These are phyloP conservation scores for Tetranychus cinnabarinus DNA, from an alignment of 1,140 invertebrate genomes.

Conservation along the genomic window DNA sequence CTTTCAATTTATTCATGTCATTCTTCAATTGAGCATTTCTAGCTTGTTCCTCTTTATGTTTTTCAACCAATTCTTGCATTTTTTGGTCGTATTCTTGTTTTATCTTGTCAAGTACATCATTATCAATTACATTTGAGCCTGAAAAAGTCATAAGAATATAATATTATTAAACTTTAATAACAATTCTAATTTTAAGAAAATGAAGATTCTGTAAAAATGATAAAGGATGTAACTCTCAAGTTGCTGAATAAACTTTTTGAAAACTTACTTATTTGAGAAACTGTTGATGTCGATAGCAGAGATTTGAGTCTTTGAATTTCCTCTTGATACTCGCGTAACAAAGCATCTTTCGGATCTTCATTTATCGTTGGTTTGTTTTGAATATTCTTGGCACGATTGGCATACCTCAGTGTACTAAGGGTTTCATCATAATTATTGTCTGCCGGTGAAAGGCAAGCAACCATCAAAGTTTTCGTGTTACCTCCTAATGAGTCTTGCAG, in stretches of 20 bases:
- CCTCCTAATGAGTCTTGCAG: constrained; percentile 79
- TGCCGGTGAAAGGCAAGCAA: constrained; percentile 70
- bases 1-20: constrained; percentile 30
- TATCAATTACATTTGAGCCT: constrained; percentile 44
- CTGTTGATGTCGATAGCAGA: constrained; percentile 19
- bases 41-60: constrained; percentile 31
- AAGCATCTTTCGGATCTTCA: constrained; percentile 77
- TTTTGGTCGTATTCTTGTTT: constrained; percentile 26
- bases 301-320: constrained; percentile 50
- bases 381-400: constrained; percentile 77
- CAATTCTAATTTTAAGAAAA: no score
- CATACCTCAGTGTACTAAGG: constrained; percentile 53
- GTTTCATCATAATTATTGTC: constrained; percentile 76
- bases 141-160: constrained; percentile 26
- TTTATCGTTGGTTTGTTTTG: constrained; percentile 77
- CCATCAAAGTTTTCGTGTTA: constrained; percentile 81
- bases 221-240: no score
- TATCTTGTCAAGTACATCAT: constrained; percentile 52
- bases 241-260: no score
- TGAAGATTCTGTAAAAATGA: no score
- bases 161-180: no score
- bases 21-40: constrained; percentile 31
- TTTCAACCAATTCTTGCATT: constrained; percentile 27
- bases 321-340: constrained; percentile 62
- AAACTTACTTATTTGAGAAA: no score